Conservation (phyloP, 2,113 vertebrate species). For the Macaca nemestrina region DNA sequence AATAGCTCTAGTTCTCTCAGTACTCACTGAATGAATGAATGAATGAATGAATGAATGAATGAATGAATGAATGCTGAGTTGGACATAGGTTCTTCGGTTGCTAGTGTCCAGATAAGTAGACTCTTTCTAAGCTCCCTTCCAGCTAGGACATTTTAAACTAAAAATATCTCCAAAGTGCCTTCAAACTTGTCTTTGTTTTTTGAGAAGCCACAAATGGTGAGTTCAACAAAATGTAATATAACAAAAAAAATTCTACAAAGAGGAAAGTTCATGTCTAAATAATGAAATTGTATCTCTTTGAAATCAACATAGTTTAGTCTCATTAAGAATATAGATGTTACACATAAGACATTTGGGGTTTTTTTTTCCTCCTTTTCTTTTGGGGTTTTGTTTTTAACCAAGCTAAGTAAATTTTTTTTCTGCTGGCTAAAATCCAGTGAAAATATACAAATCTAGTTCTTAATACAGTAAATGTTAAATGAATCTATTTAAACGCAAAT, state of each 20-base stretch:
- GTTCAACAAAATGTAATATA: conserved; percentile 58
- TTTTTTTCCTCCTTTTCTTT: background rate
- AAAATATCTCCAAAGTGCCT: background rate
- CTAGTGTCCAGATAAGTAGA: background rate
- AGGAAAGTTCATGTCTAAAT: conserved; percentile 72
- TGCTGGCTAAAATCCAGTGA: conserved; percentile 74
- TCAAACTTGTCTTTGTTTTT: conserved; percentile 13
- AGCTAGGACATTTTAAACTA: background rate
- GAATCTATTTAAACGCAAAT: conserved; percentile 78
- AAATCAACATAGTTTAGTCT: conserved; percentile 72
- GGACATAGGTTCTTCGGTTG: background rate
- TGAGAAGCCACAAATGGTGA: conserved; percentile 29
- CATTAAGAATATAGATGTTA: conserved; percentile 74
- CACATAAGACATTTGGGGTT: conserved; percentile 48
- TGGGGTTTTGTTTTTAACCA: conserved; percentile 74
- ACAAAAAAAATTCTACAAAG: conserved; percentile 61
- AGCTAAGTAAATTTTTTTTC: conserved; percentile 41
- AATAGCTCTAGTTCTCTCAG: background rate
- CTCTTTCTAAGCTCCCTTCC: background rate
- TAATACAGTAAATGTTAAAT: conserved; percentile 74
- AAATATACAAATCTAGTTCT: conserved; percentile 80
- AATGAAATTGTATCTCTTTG: conserved; percentile 71
- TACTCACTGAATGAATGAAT: background rate
- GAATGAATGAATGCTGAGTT: background rate
- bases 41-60: background rate